phyloP scores from a whole-genome alignment of 1,140 invertebrate genomes.

The Epicauta chinensis region DNA sequence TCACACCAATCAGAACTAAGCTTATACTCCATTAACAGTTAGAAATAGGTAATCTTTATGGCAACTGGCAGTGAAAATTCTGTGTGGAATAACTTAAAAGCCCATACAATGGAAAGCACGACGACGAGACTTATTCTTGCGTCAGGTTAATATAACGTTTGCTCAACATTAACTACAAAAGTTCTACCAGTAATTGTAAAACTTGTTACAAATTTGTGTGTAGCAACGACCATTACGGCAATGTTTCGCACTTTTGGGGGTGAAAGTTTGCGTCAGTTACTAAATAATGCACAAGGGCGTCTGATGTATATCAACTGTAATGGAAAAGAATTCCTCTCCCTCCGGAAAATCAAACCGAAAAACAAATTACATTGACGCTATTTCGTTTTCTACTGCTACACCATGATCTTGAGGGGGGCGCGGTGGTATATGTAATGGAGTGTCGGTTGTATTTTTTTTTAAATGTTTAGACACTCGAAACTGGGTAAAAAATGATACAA shows the following conservation, averaged over 20 bases:
- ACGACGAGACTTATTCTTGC: conserved; percentile 20
- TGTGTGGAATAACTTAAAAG: conserved; percentile 10
- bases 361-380: conserved; percentile 24
- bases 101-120: conserved; percentile 5
- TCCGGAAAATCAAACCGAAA: conserved; percentile 27
- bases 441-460: not conserved
- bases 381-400: not conserved
- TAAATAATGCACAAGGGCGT: conserved; percentile 34
- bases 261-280: conserved; percentile 26
- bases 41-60: no score
- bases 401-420: not conserved
- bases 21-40: no score
- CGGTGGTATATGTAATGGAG: not conserved
- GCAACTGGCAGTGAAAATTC: not conserved
- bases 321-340: conserved; percentile 30
- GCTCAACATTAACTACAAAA: conserved; percentile 33
- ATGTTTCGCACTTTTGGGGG: conserved; percentile 34
- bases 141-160: conserved; percentile 24
- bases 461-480: conserved; percentile 18
- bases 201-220: conserved; percentile 34
- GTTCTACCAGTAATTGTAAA: conserved; percentile 33
- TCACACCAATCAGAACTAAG: no score
- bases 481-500: conserved; percentile 22
- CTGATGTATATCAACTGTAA: conserved; percentile 32
- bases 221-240: conserved; percentile 27